These are phyloP conservation scores for Paratilapia polleni DNA, from an alignment of 2,113 vertebrate species.

Conservation along the genomic window DNA sequence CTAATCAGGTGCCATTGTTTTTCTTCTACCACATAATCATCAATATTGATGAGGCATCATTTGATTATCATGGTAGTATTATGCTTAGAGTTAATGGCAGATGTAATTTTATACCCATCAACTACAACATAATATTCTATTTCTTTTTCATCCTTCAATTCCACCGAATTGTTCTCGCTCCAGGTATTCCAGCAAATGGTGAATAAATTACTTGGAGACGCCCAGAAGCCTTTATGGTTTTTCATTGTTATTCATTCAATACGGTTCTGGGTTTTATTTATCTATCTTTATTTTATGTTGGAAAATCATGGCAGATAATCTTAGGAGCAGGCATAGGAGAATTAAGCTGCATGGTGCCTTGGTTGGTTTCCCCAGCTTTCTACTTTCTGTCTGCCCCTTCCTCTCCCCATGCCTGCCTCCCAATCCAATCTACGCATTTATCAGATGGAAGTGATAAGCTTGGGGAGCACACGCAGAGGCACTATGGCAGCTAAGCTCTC, in stretches of 20 bases:
- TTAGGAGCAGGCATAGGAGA: conserved; percentile 56
- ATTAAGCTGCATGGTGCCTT: conserved; percentile 63
- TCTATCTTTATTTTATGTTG: conserved; percentile 67
- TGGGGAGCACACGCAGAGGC: conserved; percentile 76
- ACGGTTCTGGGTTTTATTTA: conserved; percentile 71
- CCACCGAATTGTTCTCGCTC: conserved; percentile 68
- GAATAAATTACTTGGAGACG: conserved; percentile 72
- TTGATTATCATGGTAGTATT: conserved; percentile 62
- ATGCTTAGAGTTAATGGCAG: conserved; percentile 66
- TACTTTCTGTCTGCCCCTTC: conserved; percentile 37
- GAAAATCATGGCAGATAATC: conserved; percentile 69
- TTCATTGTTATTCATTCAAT: conserved; percentile 73
- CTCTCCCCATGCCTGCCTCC: conserved; percentile 73
- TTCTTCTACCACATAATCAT: conserved; percentile 35
- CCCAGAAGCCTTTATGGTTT: conserved; percentile 66
- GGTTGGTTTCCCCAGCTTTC: conserved; percentile 20
- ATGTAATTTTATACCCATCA: conserved; percentile 72
- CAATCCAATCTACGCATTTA: conserved; percentile 83
- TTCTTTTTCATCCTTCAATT: conserved; percentile 69
- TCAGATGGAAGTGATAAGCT: conserved; percentile 84
- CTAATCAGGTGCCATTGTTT: conserved; percentile 50
- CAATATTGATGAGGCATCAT: conserved; percentile 68
- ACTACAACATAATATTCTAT: conserved; percentile 62
- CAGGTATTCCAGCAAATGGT: conserved; percentile 71
- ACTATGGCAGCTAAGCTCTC: conserved; percentile 72